phyloP scores from a whole-genome alignment of 1,140 invertebrate genomes.

The Lerema accius region DNA sequence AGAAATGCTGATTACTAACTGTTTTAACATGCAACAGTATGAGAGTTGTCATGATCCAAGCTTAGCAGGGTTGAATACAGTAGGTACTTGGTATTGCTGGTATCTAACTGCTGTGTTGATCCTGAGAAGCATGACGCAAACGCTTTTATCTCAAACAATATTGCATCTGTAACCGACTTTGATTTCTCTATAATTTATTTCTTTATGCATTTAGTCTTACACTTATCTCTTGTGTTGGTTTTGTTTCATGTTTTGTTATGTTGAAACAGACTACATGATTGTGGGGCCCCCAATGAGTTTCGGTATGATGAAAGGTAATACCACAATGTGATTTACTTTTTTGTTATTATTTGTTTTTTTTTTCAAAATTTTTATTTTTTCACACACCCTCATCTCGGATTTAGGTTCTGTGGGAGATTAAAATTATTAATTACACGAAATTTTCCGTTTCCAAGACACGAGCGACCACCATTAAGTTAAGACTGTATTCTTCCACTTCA shows the following conservation, averaged over 20 bases:
- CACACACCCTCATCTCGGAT: conserved; percentile 61
- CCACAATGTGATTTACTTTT: conserved; percentile 62
- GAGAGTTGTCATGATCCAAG: conserved; percentile 54
- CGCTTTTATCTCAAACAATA: conserved; percentile 62
- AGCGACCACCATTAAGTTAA: conserved; percentile 42
- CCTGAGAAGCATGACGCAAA: conserved; percentile 72
- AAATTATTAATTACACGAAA: conserved; percentile 56
- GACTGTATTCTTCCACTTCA: conserved; percentile 33
- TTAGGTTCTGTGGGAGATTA: conserved; percentile 71
- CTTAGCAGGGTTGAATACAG: conserved; percentile 63
- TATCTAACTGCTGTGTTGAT: conserved; percentile 68
- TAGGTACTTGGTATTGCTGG: conserved; percentile 61
- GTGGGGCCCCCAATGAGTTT: conserved; percentile 88
- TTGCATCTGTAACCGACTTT: conserved; percentile 71
- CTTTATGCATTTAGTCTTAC: conserved; percentile 67
- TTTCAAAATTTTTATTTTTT: conserved; percentile 69
- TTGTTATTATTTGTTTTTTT: conserved; percentile 50
- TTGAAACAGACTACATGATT: conserved; percentile 88
- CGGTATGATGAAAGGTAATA: conserved; percentile 91
- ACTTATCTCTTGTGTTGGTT: conserved; percentile 76
- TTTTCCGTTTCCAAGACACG: conserved; percentile 55
- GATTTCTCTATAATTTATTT: conserved; percentile 62
- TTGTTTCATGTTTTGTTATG: conserved; percentile 86
- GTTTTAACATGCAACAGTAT: conserved; percentile 62
- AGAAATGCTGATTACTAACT: conserved; percentile 72